These are phyloP conservation scores for Mesoclemmys tuberculata DNA, from an alignment of 2,113 vertebrate genomes.

Conservation along the genomic window DNA sequence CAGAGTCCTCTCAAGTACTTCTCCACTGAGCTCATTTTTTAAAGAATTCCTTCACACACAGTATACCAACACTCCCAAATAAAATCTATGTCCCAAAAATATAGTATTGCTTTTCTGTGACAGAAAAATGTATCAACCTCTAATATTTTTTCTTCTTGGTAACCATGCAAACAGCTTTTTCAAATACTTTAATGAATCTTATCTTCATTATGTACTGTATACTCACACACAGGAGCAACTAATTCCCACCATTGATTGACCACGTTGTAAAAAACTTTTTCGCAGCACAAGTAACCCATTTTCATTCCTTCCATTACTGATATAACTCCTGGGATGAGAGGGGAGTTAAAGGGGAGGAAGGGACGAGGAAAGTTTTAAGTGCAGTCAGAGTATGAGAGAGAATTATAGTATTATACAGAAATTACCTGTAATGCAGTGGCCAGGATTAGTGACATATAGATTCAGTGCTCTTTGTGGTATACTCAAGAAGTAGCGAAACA, in stretches of 20 bases:
- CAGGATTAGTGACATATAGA: background rate
- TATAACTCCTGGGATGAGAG: background rate
- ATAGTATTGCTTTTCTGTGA: background rate
- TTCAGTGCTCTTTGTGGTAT: constrained; percentile 35
- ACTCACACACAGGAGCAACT: constrained; percentile 54
- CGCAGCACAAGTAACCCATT: constrained; percentile 46
- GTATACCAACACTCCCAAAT: background rate
- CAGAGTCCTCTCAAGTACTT: constrained; percentile 29
- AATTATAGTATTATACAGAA: background rate
- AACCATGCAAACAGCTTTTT: constrained; percentile 21
- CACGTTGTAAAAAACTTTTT: constrained; percentile 23
- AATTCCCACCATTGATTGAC: background rate
- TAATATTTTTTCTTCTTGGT: constrained; percentile 20
- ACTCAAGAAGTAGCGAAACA: constrained; percentile 1
- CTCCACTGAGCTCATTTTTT: background rate
- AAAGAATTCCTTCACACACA: constrained; percentile 20
- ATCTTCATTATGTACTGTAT: constrained; percentile 41
- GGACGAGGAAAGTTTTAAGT: constrained; percentile 26
- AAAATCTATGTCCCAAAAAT: background rate
- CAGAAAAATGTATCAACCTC: background rate
- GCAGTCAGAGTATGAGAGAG: background rate
- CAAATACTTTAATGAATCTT: constrained; percentile 41
- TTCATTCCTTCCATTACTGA: background rate
- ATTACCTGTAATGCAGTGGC: background rate
- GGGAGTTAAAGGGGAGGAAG: constrained; percentile 6